Evolutionary conservation across 2,888 invertebrate species (phyloP), one percentile per base, ranked within the genome.

Genomic region (Hoplodrina ambigua): DNA sequence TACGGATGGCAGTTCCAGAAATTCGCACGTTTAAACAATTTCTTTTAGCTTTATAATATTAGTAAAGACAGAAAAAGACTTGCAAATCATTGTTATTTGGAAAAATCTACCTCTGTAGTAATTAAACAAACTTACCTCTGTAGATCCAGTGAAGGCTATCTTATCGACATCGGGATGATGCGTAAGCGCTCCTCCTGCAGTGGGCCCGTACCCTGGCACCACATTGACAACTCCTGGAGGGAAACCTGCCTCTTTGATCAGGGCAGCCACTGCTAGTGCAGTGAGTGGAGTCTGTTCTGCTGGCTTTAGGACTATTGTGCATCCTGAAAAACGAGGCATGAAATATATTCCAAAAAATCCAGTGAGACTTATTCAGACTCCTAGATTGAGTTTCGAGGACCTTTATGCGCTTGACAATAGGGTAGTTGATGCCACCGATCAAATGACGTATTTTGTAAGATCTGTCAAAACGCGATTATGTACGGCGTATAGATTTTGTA

Each of bases 261-360:
- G 95, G 73, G 98, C 97, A 1, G 98, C 99, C 0, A 99, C 94
- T 85, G 99, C 98, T 11, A 99, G 94, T 0, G 99, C 99, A 0
- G 99, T 98, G 17, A 99, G 95, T 0, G 99, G 98, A 0, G 99
- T 99, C 93, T 99, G 99, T 90, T 99, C 99, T 0, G 99, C 99
- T 5, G 99, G 98, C 91, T 99, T 99, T 81, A 99, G 94, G 7
- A 99, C 97, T 58, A 99, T 96, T 0, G 98, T 98, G 90, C 99
- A 97, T 82, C 98, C 98, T 96, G 61, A 50, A 66, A 62, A 11
- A 15, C 0, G 13, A 41, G 17, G 17, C 15, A 46, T 17, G 17
- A 5, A 15, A 46, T 46, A 13, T n/a, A n/a, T n/a, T n/a, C n/a
- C n/a, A 33, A 33, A 7, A 33, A 33, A 33, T 7, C 7, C 33